Percentiles rank a stretch among this genome's conserved stretches.
These are phyloP conservation scores for Drosophila littoralis DNA, from an alignment of 1,140 invertebrate genomes.

Conservation along the genomic window DNA sequence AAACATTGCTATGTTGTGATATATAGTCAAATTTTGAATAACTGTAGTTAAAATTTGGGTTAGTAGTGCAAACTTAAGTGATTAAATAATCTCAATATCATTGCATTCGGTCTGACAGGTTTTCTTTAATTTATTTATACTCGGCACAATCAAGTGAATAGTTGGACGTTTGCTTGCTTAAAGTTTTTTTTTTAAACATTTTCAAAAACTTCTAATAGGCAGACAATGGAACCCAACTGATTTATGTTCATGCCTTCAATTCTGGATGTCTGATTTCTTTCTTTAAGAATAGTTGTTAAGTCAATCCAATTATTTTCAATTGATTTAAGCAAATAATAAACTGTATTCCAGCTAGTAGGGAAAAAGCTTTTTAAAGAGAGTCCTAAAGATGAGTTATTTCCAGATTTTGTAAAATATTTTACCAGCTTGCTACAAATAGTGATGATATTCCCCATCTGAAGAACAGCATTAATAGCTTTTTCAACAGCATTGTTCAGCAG, in stretches of 20 bases:
- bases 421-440: slow-evolving; percentile 12
- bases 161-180: slow-evolving; percentile 29
- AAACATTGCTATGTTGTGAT: slow-evolving; percentile 30
- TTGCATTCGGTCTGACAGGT: too few relatives aligned
- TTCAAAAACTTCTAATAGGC: slow-evolving; percentile 16
- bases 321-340: slow-evolving; percentile 32
- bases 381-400: slow-evolving; percentile 8
- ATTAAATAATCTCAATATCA: slow-evolving; percentile 12
- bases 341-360: slow-evolving; percentile 36
- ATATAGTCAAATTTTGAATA: slow-evolving; percentile 17
- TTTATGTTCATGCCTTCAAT: slow-evolving; percentile 25
- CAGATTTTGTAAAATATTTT: slow-evolving; percentile 36
- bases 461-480: slow-evolving; percentile 22
- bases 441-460: slow-evolving; percentile 10
- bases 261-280: background rate
- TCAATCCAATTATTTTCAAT: slow-evolving; percentile 24
- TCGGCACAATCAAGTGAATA: slow-evolving; percentile 22
- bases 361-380: slow-evolving; percentile 32
- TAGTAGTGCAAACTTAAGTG: background rate
- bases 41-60: slow-evolving; percentile 8
- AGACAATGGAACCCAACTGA: slow-evolving; percentile 12
- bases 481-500: slow-evolving; percentile 30
- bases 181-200: slow-evolving; percentile 34
- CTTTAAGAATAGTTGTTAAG: background rate
- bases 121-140: slow-evolving; percentile 32